Evolutionary conservation across 2,113 vertebrate species (phyloP).

Genomic region (Uria aalge): DNA sequence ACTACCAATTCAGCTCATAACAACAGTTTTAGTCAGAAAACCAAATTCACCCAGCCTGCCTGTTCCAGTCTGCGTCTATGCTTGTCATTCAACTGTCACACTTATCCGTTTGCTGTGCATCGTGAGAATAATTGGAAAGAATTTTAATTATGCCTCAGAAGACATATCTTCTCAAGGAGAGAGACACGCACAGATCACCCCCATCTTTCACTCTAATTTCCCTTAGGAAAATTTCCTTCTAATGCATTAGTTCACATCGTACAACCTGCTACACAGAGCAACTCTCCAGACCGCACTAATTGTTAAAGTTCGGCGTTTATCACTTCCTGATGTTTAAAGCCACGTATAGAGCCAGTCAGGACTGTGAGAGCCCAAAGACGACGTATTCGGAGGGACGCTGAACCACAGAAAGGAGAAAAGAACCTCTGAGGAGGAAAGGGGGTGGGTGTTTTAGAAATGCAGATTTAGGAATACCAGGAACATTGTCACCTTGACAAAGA

Average conservation of each 20-base stretch:
- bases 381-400: neutral
- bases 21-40: neutral
- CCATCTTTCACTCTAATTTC: slow-evolving; percentile 37
- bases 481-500: neutral
- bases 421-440: neutral
- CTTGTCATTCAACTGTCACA: slow-evolving; percentile 49
- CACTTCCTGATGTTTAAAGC: neutral
- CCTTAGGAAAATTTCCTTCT: slow-evolving; percentile 60
- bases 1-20: neutral
- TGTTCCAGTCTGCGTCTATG: neutral
- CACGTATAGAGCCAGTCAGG: neutral
- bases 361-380: neutral
- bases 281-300: neutral
- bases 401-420: neutral
- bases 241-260: neutral
- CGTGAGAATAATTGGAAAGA: neutral
- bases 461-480: neutral
- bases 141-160: slow-evolving; percentile 54
- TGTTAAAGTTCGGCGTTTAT: neutral
- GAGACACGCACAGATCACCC: neutral
- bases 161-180: neutral
- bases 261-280: neutral
- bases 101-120: neutral
- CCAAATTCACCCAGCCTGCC: neutral
- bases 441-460: neutral